Evolutionary conservation across 2,113 vertebrate genomes (phyloP), one percentile per base, ranked within the genome.

Genomic region (Martes martes): DNA sequence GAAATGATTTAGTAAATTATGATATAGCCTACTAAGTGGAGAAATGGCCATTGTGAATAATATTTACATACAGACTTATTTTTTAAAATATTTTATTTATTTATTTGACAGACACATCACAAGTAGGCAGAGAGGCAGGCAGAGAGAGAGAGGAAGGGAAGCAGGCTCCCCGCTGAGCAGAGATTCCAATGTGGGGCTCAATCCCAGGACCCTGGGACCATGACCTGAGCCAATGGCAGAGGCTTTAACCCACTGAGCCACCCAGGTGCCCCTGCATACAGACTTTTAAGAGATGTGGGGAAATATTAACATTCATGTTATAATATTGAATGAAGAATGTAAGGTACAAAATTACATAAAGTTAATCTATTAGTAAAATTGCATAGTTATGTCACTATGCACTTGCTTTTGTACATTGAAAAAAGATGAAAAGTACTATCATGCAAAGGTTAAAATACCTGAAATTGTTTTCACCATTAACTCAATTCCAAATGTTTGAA

Each of bases 1-100:
- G 18, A 31, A 89, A 83, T 82, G 28, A 82, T 69, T 91, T 63
- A 74, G 39, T 93, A 83, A 93, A 96, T 88, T 67, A 88, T n/a
- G 24, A 18, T 15, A 15, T 28, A 47, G 82, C 50, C 39, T 76
- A 42, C 47, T 36, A 81, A 92, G 42, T 76, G 88, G 21, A 84
- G 89, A 96, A 94, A 96, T 16, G 10, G 65, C 50, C 39, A 83
- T 79, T 59, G 39, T 7, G 36, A 63, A 82, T 78, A 36, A 23
- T n/a, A 63, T 82, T 71, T 82, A 85, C 42, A 45, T 45, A 55
- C 2, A 91, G 45, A 45, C 4, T 91, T 89, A n/a, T 36, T 47
- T 47, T 52, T 16, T 5, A 16, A 52, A 52, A 52, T 52, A 52
- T 5, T 52, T 52, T 52, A 52, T 52, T 52, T 52, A 52, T 52